Percentiles rank a stretch among this genome's conserved stretches.
These are phyloP conservation scores for Apodemia zela DNA, from an alignment of 2,888 invertebrate species.

Conservation along the genomic window DNA sequence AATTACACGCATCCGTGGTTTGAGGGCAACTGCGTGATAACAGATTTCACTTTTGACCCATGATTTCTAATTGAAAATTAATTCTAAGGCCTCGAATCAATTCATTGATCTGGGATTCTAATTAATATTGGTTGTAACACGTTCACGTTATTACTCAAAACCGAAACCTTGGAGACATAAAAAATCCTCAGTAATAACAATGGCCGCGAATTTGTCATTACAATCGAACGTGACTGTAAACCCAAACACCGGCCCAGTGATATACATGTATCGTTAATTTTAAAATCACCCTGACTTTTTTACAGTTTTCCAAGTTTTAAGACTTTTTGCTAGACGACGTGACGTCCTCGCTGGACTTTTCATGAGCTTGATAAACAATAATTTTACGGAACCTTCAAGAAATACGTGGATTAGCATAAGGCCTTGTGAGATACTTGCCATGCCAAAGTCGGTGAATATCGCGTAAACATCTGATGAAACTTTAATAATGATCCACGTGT, in stretches of 20 bases:
- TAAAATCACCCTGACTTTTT: slow-evolving; percentile 67
- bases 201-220: slow-evolving; percentile 71
- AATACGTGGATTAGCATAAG: slow-evolving; percentile 46
- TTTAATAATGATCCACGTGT: slow-evolving; percentile 48
- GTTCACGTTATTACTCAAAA: slow-evolving; percentile 70
- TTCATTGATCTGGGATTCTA: slow-evolving; percentile 4
- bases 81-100: slow-evolving; percentile 17
- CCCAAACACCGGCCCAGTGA: slow-evolving; percentile 52
- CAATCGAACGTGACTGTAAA: slow-evolving; percentile 65
- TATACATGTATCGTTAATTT: slow-evolving; percentile 61
- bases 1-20: slow-evolving; percentile 76
- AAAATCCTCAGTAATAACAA: slow-evolving; percentile 66
- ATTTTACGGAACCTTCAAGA: slow-evolving; percentile 37
- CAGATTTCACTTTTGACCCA: slow-evolving; percentile 73
- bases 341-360: slow-evolving; percentile 50
- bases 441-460: slow-evolving; percentile 24
- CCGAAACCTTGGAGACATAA: slow-evolving; percentile 61
- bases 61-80: slow-evolving; percentile 59
- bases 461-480: slow-evolving; percentile 43
- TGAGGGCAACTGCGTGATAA: slow-evolving; percentile 57
- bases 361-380: slow-evolving; percentile 41
- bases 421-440: slow-evolving; percentile 40
- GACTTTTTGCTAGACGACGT: slow-evolving; percentile 56
- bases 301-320: slow-evolving; percentile 50
- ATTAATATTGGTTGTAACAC: slow-evolving; percentile 45